Conservation (phyloP, 2,113 vertebrate genomes). For the Parus major region DNA sequence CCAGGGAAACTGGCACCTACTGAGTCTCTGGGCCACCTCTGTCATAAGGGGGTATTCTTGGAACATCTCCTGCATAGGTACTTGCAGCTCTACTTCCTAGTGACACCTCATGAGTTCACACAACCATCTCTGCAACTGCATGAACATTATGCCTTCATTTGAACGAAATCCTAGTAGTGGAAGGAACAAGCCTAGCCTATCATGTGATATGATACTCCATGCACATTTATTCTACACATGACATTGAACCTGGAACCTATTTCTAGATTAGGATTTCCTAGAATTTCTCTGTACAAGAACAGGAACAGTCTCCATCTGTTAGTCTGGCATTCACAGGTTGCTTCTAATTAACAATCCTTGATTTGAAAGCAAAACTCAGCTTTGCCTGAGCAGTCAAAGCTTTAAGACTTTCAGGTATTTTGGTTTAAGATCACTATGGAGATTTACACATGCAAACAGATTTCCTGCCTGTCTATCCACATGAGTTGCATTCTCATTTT, state of each 20-base stretch:
- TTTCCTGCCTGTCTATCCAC: background rate
- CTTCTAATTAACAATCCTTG: background rate
- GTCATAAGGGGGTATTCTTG: background rate
- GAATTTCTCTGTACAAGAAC: background rate
- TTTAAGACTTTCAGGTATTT: background rate
- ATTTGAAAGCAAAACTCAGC: constrained; percentile 6
- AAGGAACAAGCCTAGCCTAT: background rate
- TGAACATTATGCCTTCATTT: background rate
- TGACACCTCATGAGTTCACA: background rate
- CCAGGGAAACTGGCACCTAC: background rate
- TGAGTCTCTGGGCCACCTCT: accelerated
- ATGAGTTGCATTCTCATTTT: background rate
- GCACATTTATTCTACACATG: background rate
- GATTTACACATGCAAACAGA: background rate
- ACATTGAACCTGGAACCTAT: background rate
- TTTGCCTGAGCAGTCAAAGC: background rate
- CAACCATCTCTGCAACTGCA: background rate
- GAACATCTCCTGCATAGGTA: background rate
- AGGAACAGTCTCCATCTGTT: background rate
- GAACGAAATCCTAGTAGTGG: background rate
- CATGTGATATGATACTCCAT: background rate
- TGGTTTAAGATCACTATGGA: background rate
- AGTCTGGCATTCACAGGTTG: background rate
- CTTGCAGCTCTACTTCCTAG: background rate
- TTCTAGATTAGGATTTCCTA: background rate